Conservation (phyloP, 2,113 vertebrate species). For the chimpanzee (Pan troglodytes) region DNA sequence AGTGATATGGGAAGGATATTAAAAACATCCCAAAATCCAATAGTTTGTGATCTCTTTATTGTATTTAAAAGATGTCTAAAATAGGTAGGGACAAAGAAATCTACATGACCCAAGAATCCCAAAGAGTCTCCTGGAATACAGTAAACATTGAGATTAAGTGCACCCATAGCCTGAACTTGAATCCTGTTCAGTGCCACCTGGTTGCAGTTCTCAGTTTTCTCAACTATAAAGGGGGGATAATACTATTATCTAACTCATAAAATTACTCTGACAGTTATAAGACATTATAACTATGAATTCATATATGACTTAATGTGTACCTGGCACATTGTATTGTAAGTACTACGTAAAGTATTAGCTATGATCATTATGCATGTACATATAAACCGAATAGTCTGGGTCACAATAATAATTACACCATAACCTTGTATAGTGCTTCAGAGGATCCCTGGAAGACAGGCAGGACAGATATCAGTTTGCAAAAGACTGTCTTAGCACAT, state of each 20-base stretch:
- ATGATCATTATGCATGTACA: neutral
- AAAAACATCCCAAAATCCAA: neutral
- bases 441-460: neutral
- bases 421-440: neutral
- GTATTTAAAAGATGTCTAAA: neutral
- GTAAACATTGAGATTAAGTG: neutral
- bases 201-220: neutral
- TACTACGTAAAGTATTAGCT: neutral
- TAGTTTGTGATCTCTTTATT: neutral
- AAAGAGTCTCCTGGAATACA: neutral
- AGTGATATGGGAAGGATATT: neutral
- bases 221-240: neutral
- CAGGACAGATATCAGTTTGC: neutral
- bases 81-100: neutral
- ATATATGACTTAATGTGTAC: neutral
- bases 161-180: neutral
- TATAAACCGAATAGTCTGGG: neutral
- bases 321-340: neutral
- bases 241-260: neutral
- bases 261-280: neutral
- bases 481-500: neutral
- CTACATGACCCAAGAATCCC: neutral
- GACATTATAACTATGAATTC: neutral
- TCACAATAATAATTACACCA: neutral
- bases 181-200: neutral